Base-by-base conservation (phyloP, 2,797 vertebrate species). In the Discoglossus pictus region DNA sequence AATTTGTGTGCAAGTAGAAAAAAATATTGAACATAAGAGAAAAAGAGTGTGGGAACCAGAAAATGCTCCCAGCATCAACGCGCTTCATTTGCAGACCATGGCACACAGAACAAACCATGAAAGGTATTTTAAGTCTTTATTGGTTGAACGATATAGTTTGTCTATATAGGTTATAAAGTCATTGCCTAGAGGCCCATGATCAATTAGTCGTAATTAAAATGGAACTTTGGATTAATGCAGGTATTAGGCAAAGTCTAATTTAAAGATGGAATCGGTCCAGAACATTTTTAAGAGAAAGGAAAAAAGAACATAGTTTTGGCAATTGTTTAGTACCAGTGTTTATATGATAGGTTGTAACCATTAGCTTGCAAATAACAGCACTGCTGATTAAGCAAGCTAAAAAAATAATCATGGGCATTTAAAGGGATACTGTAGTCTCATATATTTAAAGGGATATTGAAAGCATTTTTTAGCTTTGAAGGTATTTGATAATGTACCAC, bases 141-240 rank as follows among this genome's bases (percentile, higher is more conserved):
- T 34, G 8, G 21, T 18, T 31, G 34, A 61, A 35, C 24, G 10
- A 25, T 34, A 52, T 31, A 35, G 38, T 12, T 31, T 36, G 20
- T 51, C 36, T 59, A 36, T 56, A 38, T 23, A 61, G 38, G 47
- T 40, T 53, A 44, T 8, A 27, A 61, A 52, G 38, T 23, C 15
- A 34, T 53, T 54, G 48, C 58, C 58, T 68, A 7, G 8, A 52
- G 48, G 24, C 25, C 25, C 48, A 35, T 54, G 48, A 68, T 61
- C 66, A 68, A 68, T 68, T 68, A 61, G 47, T 6, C 31, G 10
- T 54, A 61, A 68, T 54, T 68, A 60, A 60, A 67, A 52, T 47
- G 42, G 39, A 53, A 53, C 21, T 6, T 68, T 39, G 12, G 11
- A 23, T 52, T 52, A 44, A 20, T 36, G 27, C 38, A 54, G 65